A percentile compares a stretch with the other conserved stretches of the same genome.
Conservation (phyloP, 2,888 invertebrate species). For the Pheosia tremula region DNA sequence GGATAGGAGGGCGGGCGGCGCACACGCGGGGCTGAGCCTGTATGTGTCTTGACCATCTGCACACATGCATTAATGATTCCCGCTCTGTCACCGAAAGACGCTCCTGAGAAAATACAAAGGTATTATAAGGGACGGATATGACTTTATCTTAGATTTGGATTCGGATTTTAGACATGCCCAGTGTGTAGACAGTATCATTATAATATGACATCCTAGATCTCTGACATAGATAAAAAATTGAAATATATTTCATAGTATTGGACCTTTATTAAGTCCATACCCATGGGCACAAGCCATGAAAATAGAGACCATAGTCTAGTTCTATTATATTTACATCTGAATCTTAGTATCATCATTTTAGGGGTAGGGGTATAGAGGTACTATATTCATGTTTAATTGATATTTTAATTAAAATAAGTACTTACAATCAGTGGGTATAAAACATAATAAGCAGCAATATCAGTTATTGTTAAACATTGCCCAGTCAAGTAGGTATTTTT, state of each 20-base stretch:
- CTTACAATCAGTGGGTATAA: slow-evolving; percentile 88
- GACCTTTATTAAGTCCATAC: too few species aligned
- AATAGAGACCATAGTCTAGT: too few species aligned
- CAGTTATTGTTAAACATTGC: slow-evolving; percentile 85
- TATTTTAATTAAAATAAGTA: slow-evolving; percentile 11
- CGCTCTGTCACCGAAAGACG: slow-evolving; percentile 86
- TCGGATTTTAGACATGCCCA: too few species aligned
- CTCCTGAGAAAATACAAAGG: slow-evolving; percentile 76
- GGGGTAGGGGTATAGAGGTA: too few species aligned
- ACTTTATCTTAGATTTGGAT: not conserved
- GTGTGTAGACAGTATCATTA: too few species aligned
- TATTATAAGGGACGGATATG: not conserved
- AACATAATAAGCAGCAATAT: slow-evolving; percentile 88
- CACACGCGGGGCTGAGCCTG: slow-evolving; percentile 88
- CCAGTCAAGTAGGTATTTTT: slow-evolving; percentile 70
- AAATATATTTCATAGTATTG: too few species aligned
- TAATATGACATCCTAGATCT: too few species aligned
- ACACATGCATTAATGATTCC: slow-evolving; percentile 88
- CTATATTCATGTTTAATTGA: not conserved
- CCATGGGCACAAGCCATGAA: too few species aligned
- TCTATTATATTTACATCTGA: not conserved
- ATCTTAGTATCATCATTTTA: too few species aligned
- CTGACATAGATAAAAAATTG: too few species aligned
- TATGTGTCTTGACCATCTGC: slow-evolving; percentile 91
- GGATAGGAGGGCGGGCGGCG: slow-evolving; percentile 53